A percentile compares a stretch with the other conserved stretches of the same genome.
Evolutionary conservation across 2,888 invertebrate species (phyloP).

Genomic region (Latrodectus elegans): DNA sequence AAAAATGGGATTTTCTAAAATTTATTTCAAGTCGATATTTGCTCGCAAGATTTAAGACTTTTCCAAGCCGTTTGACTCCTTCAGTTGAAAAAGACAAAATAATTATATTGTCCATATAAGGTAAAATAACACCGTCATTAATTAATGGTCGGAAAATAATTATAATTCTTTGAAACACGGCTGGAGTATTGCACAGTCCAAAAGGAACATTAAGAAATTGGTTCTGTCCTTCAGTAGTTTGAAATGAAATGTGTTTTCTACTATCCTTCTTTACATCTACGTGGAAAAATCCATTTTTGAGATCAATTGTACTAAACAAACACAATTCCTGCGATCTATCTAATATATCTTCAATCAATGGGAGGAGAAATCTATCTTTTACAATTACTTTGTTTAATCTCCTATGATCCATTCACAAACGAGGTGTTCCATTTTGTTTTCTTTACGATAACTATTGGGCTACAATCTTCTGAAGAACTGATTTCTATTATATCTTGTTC

Average conservation of each 20-base stretch:
- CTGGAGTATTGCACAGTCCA: neutral
- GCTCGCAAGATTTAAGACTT: neutral
- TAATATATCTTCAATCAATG: constrained; percentile 22
- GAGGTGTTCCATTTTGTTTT: constrained; percentile 8
- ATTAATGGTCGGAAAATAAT: constrained; percentile 4
- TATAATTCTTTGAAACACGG: constrained; percentile 14
- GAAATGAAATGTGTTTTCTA: constrained; percentile 11
- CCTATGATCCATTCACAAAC: constrained; percentile 18
- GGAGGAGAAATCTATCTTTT: constrained; percentile 23
- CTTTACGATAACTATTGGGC: constrained; percentile 18
- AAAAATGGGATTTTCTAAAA: constrained; percentile 38
- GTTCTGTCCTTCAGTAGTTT: neutral
- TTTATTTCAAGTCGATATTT: constrained; percentile 38
- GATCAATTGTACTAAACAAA: constrained; percentile 12
- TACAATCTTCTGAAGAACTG: constrained; percentile 17
- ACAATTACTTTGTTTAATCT: constrained; percentile 17
- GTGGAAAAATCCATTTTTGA: constrained; percentile 41
- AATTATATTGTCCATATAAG: constrained; percentile 34
- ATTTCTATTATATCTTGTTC: neutral
- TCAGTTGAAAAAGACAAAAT: neutral
- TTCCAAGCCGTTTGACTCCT: neutral
- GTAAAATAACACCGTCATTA: constrained; percentile 3
- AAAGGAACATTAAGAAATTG: constrained; percentile 2
- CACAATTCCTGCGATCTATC: constrained; percentile 12
- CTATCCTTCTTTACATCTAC: neutral